A percentile compares a stretch with the other conserved stretches of the same genome.
Conservation (phyloP, 2,888 invertebrate species). For the Phyllotreta cruciferae region DNA sequence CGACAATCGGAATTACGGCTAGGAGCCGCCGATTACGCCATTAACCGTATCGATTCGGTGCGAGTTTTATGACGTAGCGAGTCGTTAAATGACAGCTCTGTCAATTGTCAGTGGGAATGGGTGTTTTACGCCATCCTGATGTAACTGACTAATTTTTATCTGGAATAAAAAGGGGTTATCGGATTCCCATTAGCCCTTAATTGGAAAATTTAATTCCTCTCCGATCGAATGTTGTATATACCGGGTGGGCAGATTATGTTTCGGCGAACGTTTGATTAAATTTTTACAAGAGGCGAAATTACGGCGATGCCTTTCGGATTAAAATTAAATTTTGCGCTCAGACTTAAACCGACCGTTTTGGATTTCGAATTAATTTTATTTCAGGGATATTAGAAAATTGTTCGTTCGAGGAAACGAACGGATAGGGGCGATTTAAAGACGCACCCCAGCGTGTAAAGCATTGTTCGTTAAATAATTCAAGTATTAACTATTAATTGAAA, state of each 20-base stretch:
- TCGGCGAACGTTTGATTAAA: slow-evolving; percentile 8
- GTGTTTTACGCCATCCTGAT: too few species aligned
- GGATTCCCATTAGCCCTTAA: slow-evolving; percentile 7
- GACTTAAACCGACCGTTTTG: background rate
- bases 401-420: background rate
- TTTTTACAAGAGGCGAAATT: slow-evolving; percentile 10
- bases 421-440: background rate
- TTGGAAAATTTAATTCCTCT: slow-evolving; percentile 14
- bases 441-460: too few species aligned
- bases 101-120: too few species aligned
- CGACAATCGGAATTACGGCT: too few species aligned
- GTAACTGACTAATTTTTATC: too few species aligned
- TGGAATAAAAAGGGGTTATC: slow-evolving; percentile 4
- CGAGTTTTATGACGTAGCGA: too few species aligned
- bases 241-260: background rate
- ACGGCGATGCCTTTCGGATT: background rate
- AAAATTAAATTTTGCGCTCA: slow-evolving; percentile 2
- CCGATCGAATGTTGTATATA: background rate
- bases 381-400: slow-evolving; percentile 2
- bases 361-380: slow-evolving; percentile 3
- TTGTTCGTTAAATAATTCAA: too few species aligned
- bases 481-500: too few species aligned
- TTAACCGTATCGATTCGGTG: too few species aligned
- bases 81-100: too few species aligned
- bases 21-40: too few species aligned